These are phyloP conservation scores for Scaptodrosophila lebanonensis DNA, from an alignment of 1,140 invertebrate species.

Conservation along the genomic window DNA sequence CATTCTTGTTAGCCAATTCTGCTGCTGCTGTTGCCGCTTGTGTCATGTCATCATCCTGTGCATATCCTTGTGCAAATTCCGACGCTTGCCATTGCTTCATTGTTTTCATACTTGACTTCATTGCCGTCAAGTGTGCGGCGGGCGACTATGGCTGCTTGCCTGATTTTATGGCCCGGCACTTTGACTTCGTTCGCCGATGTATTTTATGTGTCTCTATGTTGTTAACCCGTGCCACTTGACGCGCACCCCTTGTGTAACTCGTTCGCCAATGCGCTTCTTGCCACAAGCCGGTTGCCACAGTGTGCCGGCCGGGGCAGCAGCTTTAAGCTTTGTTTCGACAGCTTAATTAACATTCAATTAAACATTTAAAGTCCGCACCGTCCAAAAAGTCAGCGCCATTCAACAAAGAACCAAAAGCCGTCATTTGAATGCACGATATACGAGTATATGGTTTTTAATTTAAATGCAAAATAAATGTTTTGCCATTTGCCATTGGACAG, in stretches of 20 bases:
- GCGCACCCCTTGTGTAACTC: no score
- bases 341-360: conserved; percentile 34
- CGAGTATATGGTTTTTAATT: conserved; percentile 9
- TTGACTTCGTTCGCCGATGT: no score
- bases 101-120: conserved; percentile 70
- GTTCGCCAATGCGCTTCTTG: no score
- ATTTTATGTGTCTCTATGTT: no score
- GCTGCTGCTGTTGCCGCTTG: conserved; percentile 17
- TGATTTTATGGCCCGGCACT: no score
- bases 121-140: conserved; percentile 52
- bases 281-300: no score
- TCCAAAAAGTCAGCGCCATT: conserved; percentile 8
- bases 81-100: conserved; percentile 50
- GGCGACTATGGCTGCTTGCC: conserved; percentile 24
- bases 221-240: no score
- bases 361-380: background rate
- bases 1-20: conserved; percentile 8
- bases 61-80: conserved; percentile 46
- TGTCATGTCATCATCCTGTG: conserved; percentile 20
- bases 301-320: no score
- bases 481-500: conserved; percentile 57
- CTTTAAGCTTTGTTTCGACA: conserved; percentile 28
- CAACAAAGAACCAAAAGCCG: conserved; percentile 37
- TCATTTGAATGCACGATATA: conserved; percentile 19
- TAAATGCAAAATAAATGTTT: conserved; percentile 54